These are phyloP conservation scores for Anguilla megastoma DNA, from an alignment of 2,797 vertebrate genomes.

Conservation along the genomic window DNA sequence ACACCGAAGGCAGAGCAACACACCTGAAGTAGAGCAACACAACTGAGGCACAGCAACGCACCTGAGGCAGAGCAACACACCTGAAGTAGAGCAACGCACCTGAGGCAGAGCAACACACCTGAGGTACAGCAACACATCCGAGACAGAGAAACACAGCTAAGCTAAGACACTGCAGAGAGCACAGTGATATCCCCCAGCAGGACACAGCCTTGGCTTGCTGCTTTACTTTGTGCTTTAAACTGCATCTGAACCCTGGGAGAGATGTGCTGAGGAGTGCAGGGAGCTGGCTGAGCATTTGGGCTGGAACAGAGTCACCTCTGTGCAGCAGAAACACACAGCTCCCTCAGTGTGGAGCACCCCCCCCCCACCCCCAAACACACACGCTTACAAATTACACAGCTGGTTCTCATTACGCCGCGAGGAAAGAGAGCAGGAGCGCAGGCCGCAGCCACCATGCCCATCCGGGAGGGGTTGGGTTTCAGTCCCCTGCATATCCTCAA, in stretches of 20 bases:
- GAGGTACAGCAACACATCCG: background rate
- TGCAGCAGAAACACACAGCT: conserved; percentile 49
- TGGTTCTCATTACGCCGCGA: conserved; percentile 67
- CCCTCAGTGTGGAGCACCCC: conserved; percentile 44
- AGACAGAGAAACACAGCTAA: background rate
- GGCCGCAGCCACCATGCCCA: background rate
- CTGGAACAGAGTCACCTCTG: conserved; percentile 68
- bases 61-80: background rate
- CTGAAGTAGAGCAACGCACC: background rate
- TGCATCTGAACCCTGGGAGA: conserved; percentile 32
- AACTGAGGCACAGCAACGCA: background rate
- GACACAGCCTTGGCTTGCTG: background rate
- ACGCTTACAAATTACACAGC: conserved; percentile 56
- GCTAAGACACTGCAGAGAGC: background rate
- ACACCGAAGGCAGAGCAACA: background rate
- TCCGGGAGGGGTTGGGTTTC: background rate
- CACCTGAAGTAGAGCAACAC: background rate
- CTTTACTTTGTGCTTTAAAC: background rate
- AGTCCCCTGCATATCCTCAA: background rate
- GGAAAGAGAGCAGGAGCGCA: background rate
- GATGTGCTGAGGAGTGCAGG: conserved; percentile 43
- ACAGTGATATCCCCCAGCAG: background rate
- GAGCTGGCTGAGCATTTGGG: conserved; percentile 26
- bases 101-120: background rate
- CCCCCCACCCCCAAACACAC: background rate